These are phyloP conservation scores for Idaea straminata DNA, from an alignment of 2,888 invertebrate species.

Conservation along the genomic window DNA sequence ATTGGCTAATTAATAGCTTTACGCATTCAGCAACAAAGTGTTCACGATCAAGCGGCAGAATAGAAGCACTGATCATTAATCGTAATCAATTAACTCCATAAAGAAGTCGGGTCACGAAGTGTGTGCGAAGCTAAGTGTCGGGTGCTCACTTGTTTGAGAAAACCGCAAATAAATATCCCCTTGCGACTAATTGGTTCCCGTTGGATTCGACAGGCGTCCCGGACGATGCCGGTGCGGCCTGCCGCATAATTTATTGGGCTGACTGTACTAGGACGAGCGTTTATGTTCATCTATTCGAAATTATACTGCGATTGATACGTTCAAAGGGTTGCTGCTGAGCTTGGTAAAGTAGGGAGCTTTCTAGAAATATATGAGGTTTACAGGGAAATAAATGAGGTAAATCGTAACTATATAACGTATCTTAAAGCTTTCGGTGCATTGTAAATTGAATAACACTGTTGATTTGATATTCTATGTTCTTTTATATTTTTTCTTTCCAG, in stretches of 20 bases:
- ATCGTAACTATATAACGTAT: not conserved
- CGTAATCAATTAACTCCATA: conserved; percentile 46
- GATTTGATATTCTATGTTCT: not conserved
- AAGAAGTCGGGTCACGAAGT: conserved; percentile 56
- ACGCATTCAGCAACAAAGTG: conserved; percentile 24
- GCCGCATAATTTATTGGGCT: conserved; percentile 73
- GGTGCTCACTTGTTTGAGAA: conserved; percentile 64
- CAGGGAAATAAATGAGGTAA: not conserved
- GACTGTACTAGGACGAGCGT: conserved; percentile 38
- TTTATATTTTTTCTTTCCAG: too few relatives aligned
- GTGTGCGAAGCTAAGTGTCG: conserved; percentile 49
- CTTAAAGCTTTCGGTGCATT: not conserved
- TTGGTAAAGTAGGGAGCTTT: not conserved
- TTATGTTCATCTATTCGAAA: conserved; percentile 11
- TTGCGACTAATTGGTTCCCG: conserved; percentile 76
- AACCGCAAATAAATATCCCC: conserved; percentile 77
- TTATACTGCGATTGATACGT: conserved; percentile 13
- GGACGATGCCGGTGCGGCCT: conserved; percentile 55
- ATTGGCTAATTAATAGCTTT: not conserved
- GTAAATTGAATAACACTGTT: not conserved
- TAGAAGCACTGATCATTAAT: conserved; percentile 30
- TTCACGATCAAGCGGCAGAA: conserved; percentile 24
- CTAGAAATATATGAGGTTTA: not conserved
- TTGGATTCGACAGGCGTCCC: conserved; percentile 71
- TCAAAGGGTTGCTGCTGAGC: not conserved